phyloP scores from a whole-genome alignment of 2,888 invertebrate species.

The Scaptomyza reducta region DNA sequence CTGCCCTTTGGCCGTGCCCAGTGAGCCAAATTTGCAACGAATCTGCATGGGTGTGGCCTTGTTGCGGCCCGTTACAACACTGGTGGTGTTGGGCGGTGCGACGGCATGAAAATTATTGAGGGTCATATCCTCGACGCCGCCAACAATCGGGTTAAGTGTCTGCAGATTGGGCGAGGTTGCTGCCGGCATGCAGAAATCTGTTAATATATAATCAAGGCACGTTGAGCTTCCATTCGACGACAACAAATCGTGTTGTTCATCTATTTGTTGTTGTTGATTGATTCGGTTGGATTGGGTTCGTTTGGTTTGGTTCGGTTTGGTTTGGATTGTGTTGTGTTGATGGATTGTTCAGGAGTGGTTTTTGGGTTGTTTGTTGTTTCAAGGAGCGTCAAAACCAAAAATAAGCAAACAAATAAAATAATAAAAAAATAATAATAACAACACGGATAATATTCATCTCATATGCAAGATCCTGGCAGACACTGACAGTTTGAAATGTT shows the following conservation, averaged over 20 bases:
- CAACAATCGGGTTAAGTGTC: slow-evolving; percentile 83
- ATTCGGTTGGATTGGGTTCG: slow-evolving; percentile 14
- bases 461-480: neutral
- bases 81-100: slow-evolving; percentile 81
- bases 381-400: slow-evolving; percentile 15
- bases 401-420: slow-evolving; percentile 11
- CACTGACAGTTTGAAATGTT: neutral
- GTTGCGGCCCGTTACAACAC: slow-evolving; percentile 86
- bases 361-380: neutral
- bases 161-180: slow-evolving; percentile 87
- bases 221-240: slow-evolving; percentile 87
- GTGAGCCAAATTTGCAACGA: slow-evolving; percentile 95
- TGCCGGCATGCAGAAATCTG: slow-evolving; percentile 86
- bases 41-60: slow-evolving; percentile 94
- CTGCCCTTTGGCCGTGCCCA: slow-evolving; percentile 96
- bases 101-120: slow-evolving; percentile 84
- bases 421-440: neutral
- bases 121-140: slow-evolving; percentile 84
- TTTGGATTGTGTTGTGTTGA: slow-evolving; percentile 3
- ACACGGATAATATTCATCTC: neutral
- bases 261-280: slow-evolving; percentile 64
- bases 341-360: neutral
- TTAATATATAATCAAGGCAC: slow-evolving; percentile 86
- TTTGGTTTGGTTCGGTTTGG: slow-evolving; percentile 13
- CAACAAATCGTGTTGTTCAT: slow-evolving; percentile 85